Evolutionary conservation across 2,797 vertebrate genomes (phyloP).

Genomic region (Phylloscopus collybita): DNA sequence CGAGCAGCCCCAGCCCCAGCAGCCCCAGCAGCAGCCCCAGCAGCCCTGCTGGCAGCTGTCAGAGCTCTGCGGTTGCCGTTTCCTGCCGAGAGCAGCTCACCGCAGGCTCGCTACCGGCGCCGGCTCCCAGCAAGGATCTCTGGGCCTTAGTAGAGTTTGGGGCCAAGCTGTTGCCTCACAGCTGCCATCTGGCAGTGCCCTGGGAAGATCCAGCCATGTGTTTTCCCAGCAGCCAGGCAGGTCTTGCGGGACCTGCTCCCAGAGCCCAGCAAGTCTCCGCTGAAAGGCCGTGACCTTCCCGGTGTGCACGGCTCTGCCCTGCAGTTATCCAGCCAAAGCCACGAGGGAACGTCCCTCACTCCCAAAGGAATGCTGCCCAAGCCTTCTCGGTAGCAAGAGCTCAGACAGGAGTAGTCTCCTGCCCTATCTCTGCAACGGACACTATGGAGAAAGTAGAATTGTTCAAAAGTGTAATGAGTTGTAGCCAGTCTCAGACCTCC

Average conservation of each 20-base stretch:
- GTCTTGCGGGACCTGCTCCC: background rate
- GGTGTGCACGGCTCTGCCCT: background rate
- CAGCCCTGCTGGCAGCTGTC: background rate
- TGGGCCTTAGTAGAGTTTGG: background rate
- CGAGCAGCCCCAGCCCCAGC: too few species aligned
- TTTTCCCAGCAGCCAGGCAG: background rate
- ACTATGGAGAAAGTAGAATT: too few species aligned
- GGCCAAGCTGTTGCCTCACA: background rate
- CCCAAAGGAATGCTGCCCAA: background rate
- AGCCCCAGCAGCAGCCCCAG: background rate
- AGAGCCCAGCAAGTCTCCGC: background rate
- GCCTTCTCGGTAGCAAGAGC: background rate
- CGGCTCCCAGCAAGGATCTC: background rate
- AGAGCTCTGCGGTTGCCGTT: conserved; percentile 49
- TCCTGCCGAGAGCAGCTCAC: conserved; percentile 28
- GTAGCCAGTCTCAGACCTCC: too few species aligned
- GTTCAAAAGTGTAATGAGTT: too few species aligned
- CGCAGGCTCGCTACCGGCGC: background rate
- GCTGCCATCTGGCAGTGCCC: background rate
- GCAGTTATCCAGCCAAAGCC: background rate
- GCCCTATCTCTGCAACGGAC: too few species aligned
- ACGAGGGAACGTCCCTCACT: accelerated
- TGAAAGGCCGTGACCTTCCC: accelerated
- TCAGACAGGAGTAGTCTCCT: background rate
- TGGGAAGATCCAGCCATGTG: background rate